Percentiles rank a stretch among this genome's conserved stretches.
Evolutionary conservation across 2,113 vertebrate genomes (phyloP).

Genomic region (Mus pahari): DNA sequence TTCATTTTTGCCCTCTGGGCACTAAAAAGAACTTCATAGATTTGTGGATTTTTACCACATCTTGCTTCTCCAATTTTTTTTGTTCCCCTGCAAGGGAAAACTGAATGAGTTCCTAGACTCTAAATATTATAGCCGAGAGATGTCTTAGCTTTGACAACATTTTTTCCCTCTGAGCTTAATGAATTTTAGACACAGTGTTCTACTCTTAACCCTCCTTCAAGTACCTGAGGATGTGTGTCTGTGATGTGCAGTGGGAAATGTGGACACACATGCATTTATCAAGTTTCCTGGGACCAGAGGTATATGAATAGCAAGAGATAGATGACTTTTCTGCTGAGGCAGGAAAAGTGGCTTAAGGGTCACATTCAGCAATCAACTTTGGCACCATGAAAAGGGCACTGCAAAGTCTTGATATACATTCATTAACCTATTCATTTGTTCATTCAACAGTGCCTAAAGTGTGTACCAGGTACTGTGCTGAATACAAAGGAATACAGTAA

Average conservation of each 20-base stretch:
- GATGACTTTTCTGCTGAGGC: neutral
- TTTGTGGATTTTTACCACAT: neutral
- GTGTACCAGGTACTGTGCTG: neutral
- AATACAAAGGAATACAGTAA: neutral
- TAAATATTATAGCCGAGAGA: slow-evolving; percentile 15
- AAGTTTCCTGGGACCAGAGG: neutral
- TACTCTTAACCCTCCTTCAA: neutral
- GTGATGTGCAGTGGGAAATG: neutral
- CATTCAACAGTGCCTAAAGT: neutral
- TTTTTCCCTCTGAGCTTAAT: neutral
- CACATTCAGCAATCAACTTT: neutral
- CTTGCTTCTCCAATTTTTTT: neutral
- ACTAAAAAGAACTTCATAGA: neutral
- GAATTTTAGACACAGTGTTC: slow-evolving; percentile 32
- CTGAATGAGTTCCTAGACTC: neutral
- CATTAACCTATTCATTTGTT: neutral
- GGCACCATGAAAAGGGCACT: neutral
- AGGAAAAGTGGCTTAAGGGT: neutral
- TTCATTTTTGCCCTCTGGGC: neutral
- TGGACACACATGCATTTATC: neutral
- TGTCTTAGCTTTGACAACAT: slow-evolving; percentile 19
- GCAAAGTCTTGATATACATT: neutral
- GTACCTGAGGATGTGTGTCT: neutral
- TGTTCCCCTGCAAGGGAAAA: neutral
- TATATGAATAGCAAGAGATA: neutral